Base-by-base conservation (phyloP, 1,140 invertebrate species). In the Drosophila varians region DNA sequence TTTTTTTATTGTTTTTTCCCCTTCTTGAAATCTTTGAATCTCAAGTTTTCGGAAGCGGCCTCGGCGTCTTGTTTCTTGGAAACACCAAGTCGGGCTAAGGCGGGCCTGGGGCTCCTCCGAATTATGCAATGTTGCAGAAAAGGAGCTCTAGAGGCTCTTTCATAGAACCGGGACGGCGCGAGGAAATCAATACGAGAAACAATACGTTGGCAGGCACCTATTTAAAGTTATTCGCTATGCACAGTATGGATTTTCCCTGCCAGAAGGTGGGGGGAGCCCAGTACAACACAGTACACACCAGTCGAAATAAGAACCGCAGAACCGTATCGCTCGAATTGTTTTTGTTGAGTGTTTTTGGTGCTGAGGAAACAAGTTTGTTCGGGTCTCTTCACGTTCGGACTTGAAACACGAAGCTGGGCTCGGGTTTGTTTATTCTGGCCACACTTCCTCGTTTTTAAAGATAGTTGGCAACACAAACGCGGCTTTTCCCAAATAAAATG, bases 121-220 rank as follows among this genome's bases (percentile, higher is more conserved):
- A 69, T 84, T 84, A 84, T 84, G 79, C 79, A 84, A 86, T 64
- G 28, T 53, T 42, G 38, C 16, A 42, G 6, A 9, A 3, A 19
- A 5, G 16, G 14, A 14, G 40, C 36, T n/a, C n/a, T n/a, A n/a
- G n/a, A n/a, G n/a, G 51, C 42, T 31, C 12, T 38, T 31, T 31
- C 28, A 31, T 11, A 28, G 9, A 11, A 9, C 28, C 8, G 28
- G 26, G 26, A 9, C 9, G 4, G 28, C 28, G 36, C 64, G 56
- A 57, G 48, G 47, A 61, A 75, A 62, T 54, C 36, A 69, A 66
- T 57, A 40, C 62, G 21, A 19, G 34, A 52, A 58, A 47, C 18
- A 19, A n/a, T 28, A 31, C 69, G 16, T 45, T 38, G 36, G 55
- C 62, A 74, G 73, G 75, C 78, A 75, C 51, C 74, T 57, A 46